These are phyloP conservation scores for Epistrophella euchroma DNA, from an alignment of 2,888 invertebrate genomes.

Conservation along the genomic window DNA sequence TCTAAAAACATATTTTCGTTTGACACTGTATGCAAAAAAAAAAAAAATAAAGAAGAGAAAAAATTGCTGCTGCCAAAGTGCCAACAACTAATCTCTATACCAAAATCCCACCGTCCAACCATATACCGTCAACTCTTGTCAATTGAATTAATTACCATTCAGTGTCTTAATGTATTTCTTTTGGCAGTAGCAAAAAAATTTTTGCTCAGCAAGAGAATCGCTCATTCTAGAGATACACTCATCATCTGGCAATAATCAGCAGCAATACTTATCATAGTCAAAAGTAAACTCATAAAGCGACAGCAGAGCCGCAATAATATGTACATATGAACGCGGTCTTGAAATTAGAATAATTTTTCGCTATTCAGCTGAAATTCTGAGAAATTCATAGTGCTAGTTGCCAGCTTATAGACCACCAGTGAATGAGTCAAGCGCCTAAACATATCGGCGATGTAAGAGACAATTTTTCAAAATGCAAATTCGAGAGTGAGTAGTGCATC, in stretches of 20 bases:
- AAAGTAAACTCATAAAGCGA: constrained; percentile 32
- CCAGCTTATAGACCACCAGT: constrained; percentile 44
- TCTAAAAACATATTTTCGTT: constrained; percentile 53
- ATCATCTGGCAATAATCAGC: constrained; percentile 47
- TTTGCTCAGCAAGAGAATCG: constrained; percentile 12
- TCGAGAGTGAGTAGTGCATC: constrained; percentile 8
- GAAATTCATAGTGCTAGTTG: constrained; percentile 61
- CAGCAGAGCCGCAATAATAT: not conserved
- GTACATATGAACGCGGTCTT: constrained; percentile 45
- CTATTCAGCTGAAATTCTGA: constrained; percentile 72
- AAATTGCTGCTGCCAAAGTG: constrained; percentile 56
- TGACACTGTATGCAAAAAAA: constrained; percentile 15
- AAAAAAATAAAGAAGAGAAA: not conserved
- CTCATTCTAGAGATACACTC: constrained; percentile 64
- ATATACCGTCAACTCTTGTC: constrained; percentile 62
- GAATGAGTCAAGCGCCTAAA: constrained; percentile 75
- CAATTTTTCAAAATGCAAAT: constrained; percentile 57
- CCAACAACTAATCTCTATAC: constrained; percentile 55
- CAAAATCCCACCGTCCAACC: constrained; percentile 17
- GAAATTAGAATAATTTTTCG: constrained; percentile 43
- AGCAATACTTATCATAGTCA: constrained; percentile 38
- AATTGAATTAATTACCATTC: constrained; percentile 69
- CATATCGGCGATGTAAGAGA: constrained; percentile 73
- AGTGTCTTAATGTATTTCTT: constrained; percentile 40
- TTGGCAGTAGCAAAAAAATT: constrained; percentile 41